Base-by-base conservation (phyloP, 2,113 vertebrate species). In the Chlamydotis undulata region DNA sequence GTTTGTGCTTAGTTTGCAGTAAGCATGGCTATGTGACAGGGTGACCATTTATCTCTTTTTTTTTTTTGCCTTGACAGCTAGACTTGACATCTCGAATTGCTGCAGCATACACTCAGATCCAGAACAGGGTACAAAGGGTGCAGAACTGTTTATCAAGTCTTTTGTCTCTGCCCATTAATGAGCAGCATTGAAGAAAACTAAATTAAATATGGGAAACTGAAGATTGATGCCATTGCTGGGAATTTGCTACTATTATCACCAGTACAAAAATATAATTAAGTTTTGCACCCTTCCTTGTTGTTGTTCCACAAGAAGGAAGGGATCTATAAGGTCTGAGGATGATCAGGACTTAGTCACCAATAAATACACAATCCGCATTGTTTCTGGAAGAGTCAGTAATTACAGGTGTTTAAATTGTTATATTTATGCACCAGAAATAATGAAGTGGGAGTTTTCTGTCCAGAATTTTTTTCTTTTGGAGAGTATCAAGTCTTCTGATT, bases 1-100 rank as follows among this genome's bases (percentile, higher is more conserved):
- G 39, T 81, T 94, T 95, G 75, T 94, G 76, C 77, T 94, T 95
- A 85, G 55, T 90, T 93, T 94, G 70, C 94, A 89, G 49, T 57
- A 90, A 75, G 43, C 37, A 75, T 2, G 23, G 26, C 79, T 93
- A 61, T 65, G 74, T 4, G 5, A 35, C 25, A 45, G 79, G 57
- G 33, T 90, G 67, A 90, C 89, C 63, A 60, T 90, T 96, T 96
- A 70, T 95, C 71, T 94, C 89, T 91, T 64, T 86, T 55, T 69
- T 55, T 69, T 87, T 94, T 92, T 78, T 63, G 33, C 69, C 68
- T 87, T 97, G 91, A 94, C 90, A 94, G 39, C 55, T 83, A 43
- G 61, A 37, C 61, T 56, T 87, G 76, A 83, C 68, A 81, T 93
- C 70, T 92, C 21, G 4, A 91, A 55, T 74, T 90, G 79, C 88